These are phyloP conservation scores for Eupsilia transversa DNA, from an alignment of 2,888 invertebrate species.

Conservation along the genomic window DNA sequence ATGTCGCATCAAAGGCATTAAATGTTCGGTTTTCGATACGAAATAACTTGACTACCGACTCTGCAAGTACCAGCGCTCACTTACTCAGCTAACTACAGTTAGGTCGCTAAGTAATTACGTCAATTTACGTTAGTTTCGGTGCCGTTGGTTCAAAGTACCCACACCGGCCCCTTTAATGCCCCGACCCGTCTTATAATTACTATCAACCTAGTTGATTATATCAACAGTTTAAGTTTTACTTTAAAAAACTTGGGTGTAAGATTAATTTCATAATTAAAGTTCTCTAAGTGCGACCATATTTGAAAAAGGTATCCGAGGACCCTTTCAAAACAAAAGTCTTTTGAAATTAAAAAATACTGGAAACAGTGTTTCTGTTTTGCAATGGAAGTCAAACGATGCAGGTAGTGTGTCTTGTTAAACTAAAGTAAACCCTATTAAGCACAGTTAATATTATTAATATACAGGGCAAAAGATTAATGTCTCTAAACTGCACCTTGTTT, in stretches of 20 bases:
- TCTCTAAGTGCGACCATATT: background rate
- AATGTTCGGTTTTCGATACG: slow-evolving; percentile 16
- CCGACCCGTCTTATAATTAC: slow-evolving; percentile 39
- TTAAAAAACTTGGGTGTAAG: background rate
- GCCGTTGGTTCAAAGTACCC: slow-evolving; percentile 35
- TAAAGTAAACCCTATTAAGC: slow-evolving; percentile 5
- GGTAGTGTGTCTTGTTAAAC: background rate
- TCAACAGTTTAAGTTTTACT: slow-evolving; percentile 18
- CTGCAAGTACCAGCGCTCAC: slow-evolving; percentile 9
- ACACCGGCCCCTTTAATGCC: slow-evolving; percentile 26
- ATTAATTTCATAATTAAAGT: background rate
- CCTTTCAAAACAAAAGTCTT: background rate
- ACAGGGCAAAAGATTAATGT: slow-evolving; percentile 9
- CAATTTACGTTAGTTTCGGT: slow-evolving; percentile 50
- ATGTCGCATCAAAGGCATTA: slow-evolving; percentile 6
- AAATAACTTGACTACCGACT: background rate
- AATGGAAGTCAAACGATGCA: background rate
- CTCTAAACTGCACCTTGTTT: slow-evolving; percentile 27
- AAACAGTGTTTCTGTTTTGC: background rate
- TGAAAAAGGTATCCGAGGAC: background rate
- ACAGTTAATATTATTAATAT: slow-evolving; percentile 21
- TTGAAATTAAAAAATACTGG: background rate
- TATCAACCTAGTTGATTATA: slow-evolving; percentile 25
- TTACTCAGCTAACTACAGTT: slow-evolving; percentile 32
- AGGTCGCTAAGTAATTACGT: slow-evolving; percentile 56